Percentiles rank a stretch among this genome's conserved stretches.
phyloP scores from a whole-genome alignment of 2,797 vertebrate species.

The Leptodactylus fallax region DNA sequence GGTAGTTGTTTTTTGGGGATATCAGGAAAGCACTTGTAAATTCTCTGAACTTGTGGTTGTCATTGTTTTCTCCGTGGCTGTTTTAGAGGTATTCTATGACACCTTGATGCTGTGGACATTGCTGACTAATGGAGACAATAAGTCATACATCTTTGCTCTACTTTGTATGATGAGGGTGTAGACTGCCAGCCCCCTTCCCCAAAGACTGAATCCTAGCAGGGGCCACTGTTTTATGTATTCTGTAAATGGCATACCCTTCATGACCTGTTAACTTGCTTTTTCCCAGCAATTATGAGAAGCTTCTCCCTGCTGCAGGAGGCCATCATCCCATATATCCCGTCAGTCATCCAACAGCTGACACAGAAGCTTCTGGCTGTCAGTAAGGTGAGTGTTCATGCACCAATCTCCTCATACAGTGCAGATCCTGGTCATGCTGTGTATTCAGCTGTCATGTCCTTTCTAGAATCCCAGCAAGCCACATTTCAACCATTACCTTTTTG shows the following conservation, averaged over 20 bases:
- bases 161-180: too few relatives aligned
- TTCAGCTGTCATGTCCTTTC: constrained; percentile 60
- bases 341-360: constrained; percentile 94
- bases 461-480: constrained; percentile 99
- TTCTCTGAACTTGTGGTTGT: not conserved
- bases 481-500: constrained; percentile 99
- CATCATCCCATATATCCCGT: constrained; percentile 94
- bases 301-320: constrained; percentile 96
- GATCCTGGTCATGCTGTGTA: not conserved
- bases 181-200: too few relatives aligned
- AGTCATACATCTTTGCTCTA: not conserved
- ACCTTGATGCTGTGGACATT: not conserved
- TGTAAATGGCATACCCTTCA: too few relatives aligned
- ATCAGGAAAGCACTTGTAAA: not conserved
- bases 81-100: not conserved
- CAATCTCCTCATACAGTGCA: not conserved
- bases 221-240: too few relatives aligned
- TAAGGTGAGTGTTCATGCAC: constrained; percentile 82
- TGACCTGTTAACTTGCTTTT: not conserved
- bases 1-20: constrained; percentile 73
- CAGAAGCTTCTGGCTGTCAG: constrained; percentile 96
- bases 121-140: not conserved
- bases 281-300: constrained; percentile 95
- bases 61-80: not conserved
- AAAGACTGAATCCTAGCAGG: too few relatives aligned